These are phyloP conservation scores for Phenganax stokvisi DNA, from an alignment of 92 coral and sea anemone genomes.

Conservation along the genomic window DNA sequence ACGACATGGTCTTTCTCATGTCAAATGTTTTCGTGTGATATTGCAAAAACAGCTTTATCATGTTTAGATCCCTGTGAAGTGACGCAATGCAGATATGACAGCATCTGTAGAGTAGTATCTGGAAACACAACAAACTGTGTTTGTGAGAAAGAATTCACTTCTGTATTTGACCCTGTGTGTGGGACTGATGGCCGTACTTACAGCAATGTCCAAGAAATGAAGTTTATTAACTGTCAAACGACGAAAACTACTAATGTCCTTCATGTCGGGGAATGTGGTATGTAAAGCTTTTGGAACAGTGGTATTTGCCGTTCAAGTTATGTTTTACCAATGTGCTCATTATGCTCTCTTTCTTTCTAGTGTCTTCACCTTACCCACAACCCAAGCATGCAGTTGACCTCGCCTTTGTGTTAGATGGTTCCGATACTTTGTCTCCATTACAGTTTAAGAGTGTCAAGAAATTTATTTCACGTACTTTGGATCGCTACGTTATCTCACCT, in stretches of 20 bases:
- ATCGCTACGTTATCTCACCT: conserved; percentile 55
- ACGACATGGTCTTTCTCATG: too few relatives aligned
- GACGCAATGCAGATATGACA: conserved; percentile 3
- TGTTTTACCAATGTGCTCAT: background rate
- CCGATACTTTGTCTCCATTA: conserved; percentile 56
- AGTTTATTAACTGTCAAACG: conserved; percentile 15
- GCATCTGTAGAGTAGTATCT: conserved; percentile 14
- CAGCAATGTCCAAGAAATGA: conserved; percentile 30
- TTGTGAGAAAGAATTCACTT: conserved; percentile 9
- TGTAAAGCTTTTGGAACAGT: background rate
- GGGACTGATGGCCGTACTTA: conserved; percentile 37
- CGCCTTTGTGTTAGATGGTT: conserved; percentile 74
- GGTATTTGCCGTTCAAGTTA: background rate
- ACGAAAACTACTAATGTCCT: background rate
- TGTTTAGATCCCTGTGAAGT: conserved; percentile 24
- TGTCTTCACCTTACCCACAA: conserved; percentile 47
- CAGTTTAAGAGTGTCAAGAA: conserved; percentile 57
- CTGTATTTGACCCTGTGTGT: conserved; percentile 24
- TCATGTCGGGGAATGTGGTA: conserved; percentile 35
- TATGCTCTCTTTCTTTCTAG: background rate
- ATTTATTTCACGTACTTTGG: conserved; percentile 51
- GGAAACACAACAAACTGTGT: conserved; percentile 14
- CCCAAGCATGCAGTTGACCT: conserved; percentile 61
- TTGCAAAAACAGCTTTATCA: background rate
- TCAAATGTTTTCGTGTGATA: conserved; percentile 1